Evolutionary conservation across 2,113 vertebrate species (phyloP).

Genomic region (Poecilia latipinna): DNA sequence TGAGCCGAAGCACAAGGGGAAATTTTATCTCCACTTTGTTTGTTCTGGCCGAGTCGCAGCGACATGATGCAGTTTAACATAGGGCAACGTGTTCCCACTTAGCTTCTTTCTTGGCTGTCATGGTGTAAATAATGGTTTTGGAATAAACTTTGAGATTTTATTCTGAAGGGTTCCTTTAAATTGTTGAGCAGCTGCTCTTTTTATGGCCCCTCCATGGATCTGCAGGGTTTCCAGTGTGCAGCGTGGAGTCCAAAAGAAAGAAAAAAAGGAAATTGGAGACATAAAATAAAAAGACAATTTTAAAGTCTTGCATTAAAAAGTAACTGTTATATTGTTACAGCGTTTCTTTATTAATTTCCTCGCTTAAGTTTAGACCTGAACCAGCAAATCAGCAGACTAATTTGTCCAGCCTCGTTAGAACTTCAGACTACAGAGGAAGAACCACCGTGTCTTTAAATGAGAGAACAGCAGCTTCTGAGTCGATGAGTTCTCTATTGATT

Average conservation of each 20-base stretch:
- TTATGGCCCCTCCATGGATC: too few species aligned
- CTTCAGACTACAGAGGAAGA: not conserved
- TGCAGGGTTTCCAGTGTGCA: not conserved
- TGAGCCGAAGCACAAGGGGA: too few species aligned
- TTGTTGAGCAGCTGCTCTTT: not conserved
- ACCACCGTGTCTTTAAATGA: not conserved
- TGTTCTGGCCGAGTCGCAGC: too few species aligned
- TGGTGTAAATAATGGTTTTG: too few species aligned
- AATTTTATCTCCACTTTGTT: too few species aligned
- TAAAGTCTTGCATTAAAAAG: not conserved
- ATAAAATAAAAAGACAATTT: not conserved
- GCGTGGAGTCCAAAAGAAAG: not conserved
- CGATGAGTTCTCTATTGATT: not conserved
- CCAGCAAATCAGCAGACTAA: not conserved
- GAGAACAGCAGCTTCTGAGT: not conserved
- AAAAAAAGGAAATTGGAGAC: not conserved
- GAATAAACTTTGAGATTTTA: too few species aligned
- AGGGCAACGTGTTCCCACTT: too few species aligned
- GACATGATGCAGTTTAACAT: too few species aligned
- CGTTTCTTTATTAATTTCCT: not conserved
- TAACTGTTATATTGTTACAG: not conserved
- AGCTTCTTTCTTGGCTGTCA: too few species aligned
- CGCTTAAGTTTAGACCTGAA: not conserved
- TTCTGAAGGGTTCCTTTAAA: too few species aligned
- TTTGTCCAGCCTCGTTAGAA: not conserved